Base-by-base conservation (phyloP, 2,797 vertebrate species). In the Coccyzus lansbergi region DNA sequence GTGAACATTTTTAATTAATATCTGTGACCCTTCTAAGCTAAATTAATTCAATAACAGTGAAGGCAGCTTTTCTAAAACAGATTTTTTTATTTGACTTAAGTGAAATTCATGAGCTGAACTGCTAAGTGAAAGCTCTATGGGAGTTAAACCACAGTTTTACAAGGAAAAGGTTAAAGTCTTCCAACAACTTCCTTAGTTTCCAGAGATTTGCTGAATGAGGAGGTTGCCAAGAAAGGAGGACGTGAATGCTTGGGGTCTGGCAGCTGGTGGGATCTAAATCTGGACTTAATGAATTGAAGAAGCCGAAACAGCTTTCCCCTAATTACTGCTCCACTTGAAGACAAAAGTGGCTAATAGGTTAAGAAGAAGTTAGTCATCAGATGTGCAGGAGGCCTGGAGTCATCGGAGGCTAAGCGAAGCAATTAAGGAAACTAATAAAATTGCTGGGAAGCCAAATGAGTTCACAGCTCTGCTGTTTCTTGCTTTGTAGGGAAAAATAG, bases 371-470 rank as follows among this genome's bases (percentile, higher is more conserved):
- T 65, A 77, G 33, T 51, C 62, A 42, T 44, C 60, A 80, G 56
- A 59, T 87, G 28, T 56, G 15, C 28, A 79, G 68, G 75, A 94
- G 85, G 87, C 71, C 93, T 88, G 76, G 34, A 89, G 38, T 71
- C 79, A 46, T 53, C 89, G 86, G 85, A 83, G 91, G 62, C 82
- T 78, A 91, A 95, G 88, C 69, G 90, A 19, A 93, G 94, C 87
- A 96, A 96, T 96, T 96, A 96, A 93, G 93, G 80, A 34, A 90
- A 81, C 62, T 92, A 90, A 91, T 95, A 81, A 95, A 92, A 48
- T 51, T 67, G 36, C 92, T 78, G 64, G 87, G 92, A 77, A 92
- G 89, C 82, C 80, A 93, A 96, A 96, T 91, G 92, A 95, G 94
- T 96, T 94, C 94, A 93, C 62, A 81, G 80, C 80, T 88, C 88